phyloP scores from a whole-genome alignment of 1,140 invertebrate genomes.

The Sarcophaga peregrina region DNA sequence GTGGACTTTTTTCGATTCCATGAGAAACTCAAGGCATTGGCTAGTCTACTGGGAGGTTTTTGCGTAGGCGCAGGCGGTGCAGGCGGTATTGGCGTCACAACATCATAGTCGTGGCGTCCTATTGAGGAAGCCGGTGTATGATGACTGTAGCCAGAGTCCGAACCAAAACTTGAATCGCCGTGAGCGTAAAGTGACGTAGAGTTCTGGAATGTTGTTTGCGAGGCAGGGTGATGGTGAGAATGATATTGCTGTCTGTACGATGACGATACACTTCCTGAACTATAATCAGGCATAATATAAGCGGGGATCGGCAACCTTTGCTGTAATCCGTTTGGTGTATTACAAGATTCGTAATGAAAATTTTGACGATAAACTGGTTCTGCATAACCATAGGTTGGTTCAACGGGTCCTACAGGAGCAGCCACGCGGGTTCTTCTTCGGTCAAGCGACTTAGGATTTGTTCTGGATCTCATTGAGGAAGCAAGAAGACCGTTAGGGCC shows the following conservation, averaged over 20 bases:
- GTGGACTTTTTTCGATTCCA: constrained; percentile 52
- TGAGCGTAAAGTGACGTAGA: constrained; percentile 36
- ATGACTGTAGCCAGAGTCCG: constrained; percentile 78
- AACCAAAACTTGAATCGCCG: constrained; percentile 72
- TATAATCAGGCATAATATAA: constrained; percentile 54
- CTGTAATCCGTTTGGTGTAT: constrained; percentile 59
- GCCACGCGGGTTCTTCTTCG: constrained; percentile 66
- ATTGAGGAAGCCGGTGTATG: constrained; percentile 70
- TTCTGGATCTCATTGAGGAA: constrained; percentile 61
- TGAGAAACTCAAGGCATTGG: constrained; percentile 58
- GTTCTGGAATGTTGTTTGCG: constrained; percentile 69
- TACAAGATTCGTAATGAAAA: constrained; percentile 74
- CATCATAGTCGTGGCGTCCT: constrained; percentile 59
- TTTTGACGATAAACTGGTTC: constrained; percentile 74
- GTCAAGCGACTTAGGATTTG: constrained; percentile 71
- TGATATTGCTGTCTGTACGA: constrained; percentile 12
- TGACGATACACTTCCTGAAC: constrained; percentile 33
- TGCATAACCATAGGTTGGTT: constrained; percentile 61
- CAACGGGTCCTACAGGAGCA: constrained; percentile 50
- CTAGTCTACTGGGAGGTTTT: constrained; percentile 54
- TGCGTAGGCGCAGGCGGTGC: constrained; percentile 43
- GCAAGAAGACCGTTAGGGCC: constrained; percentile 53
- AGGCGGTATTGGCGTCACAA: constrained; percentile 49
- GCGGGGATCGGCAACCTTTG: constrained; percentile 45
- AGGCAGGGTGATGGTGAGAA: constrained; percentile 53